Conservation (phyloP, 2,113 vertebrate species). For the Chauna torquata region DNA sequence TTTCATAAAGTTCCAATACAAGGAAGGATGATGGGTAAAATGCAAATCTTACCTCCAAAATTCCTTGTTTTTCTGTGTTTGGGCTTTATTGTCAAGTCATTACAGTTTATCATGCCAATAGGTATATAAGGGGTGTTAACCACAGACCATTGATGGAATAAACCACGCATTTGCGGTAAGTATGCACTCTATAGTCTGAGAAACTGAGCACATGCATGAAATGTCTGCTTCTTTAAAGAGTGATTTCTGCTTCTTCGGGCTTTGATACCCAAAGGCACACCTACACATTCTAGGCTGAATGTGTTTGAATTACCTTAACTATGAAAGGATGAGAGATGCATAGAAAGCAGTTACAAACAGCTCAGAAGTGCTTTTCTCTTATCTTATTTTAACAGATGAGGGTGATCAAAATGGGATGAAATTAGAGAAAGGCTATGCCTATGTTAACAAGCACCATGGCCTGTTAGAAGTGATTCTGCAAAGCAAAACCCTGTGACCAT, state of each 20-base stretch:
- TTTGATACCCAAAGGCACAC: not conserved
- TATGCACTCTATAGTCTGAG: not conserved
- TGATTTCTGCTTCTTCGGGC: not conserved
- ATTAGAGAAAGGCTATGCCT: not conserved
- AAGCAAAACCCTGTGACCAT: not conserved
- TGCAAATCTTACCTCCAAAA: not conserved
- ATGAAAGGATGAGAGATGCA: not conserved
- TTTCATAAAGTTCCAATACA: not conserved
- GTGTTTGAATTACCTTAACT: not conserved
- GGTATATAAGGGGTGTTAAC: slow-evolving; percentile 25
- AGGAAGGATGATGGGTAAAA: not conserved
- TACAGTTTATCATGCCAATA: slow-evolving; percentile 35
- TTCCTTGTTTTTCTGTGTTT: not conserved
- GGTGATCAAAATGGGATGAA: not conserved
- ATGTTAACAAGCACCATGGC: not conserved
- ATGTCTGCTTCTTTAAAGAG: not conserved
- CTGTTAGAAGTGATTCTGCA: not conserved
- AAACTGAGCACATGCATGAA: slow-evolving; percentile 3
- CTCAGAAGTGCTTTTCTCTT: not conserved
- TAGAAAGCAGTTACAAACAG: not conserved
- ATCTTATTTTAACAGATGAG: not conserved
- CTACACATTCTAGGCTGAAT: not conserved
- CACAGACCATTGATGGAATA: slow-evolving; percentile 37
- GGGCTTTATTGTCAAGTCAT: slow-evolving; percentile 40
- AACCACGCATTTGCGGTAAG: slow-evolving; percentile 34